phyloP scores from a whole-genome alignment of 1,140 invertebrate species.

The Musca domestica region DNA sequence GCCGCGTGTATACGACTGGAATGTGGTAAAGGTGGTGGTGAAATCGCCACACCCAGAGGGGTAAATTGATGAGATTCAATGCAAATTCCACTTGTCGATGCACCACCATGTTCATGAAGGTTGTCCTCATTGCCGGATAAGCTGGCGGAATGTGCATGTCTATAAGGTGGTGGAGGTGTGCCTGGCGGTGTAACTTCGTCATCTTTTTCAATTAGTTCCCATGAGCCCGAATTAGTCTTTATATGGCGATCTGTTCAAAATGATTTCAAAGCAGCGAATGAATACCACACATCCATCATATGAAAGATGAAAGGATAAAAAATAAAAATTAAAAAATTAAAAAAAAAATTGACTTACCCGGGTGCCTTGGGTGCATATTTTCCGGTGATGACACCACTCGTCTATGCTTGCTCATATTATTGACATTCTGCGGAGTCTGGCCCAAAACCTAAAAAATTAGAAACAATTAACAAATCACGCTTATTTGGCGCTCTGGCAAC shows the following conservation, averaged over 20 bases:
- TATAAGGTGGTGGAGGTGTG: constrained; percentile 83
- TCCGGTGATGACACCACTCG: constrained; percentile 52
- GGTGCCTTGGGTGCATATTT: constrained; percentile 50
- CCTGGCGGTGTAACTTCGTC: constrained; percentile 72
- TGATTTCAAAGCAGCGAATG: background rate
- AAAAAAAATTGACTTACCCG: constrained; percentile 32
- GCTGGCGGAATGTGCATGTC: constrained; percentile 36
- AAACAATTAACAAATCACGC: no score
- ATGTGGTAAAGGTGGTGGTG: constrained; percentile 41
- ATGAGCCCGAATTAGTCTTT: constrained; percentile 49
- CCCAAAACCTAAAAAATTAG: constrained; percentile 39
- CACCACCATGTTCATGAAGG: constrained; percentile 17
- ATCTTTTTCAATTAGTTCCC: constrained; percentile 54
- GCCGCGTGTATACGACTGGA: constrained; percentile 48
- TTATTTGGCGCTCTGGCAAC: no score
- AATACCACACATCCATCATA: background rate
- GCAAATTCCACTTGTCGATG: constrained; percentile 34
- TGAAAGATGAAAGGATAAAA: background rate
- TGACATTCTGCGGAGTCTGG: constrained; percentile 47
- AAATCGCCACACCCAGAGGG: constrained; percentile 34
- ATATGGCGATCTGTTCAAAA: constrained; percentile 42
- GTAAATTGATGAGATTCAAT: constrained; percentile 50
- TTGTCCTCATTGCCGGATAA: constrained; percentile 43
- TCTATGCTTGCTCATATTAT: constrained; percentile 45
- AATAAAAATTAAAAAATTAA: background rate